Percentiles rank a stretch among this genome's conserved stretches.
phyloP scores from a whole-genome alignment of 2,797 vertebrate species.

The Poeciliopsis infans region DNA sequence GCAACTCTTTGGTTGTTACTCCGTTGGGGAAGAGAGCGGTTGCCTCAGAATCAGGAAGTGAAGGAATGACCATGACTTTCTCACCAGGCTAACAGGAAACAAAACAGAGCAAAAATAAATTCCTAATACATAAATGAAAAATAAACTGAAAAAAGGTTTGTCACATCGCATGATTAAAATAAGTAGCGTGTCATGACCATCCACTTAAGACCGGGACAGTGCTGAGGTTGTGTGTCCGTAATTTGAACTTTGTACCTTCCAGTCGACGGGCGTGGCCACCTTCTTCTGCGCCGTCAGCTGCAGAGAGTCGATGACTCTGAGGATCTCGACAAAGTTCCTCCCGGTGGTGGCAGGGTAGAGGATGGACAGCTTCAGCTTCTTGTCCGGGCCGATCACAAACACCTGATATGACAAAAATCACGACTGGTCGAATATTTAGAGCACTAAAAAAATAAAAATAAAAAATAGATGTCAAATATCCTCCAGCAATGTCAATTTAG shows the following conservation, averaged over 20 bases:
- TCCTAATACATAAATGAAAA: neutral
- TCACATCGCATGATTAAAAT: neutral
- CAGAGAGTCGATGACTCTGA: slow-evolving; percentile 92
- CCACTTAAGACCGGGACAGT: neutral
- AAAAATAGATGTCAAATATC: too few relatives aligned
- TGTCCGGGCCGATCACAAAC: slow-evolving; percentile 94
- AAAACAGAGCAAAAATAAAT: neutral
- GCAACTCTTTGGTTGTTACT: slow-evolving; percentile 89
- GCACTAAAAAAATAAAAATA: too few relatives aligned
- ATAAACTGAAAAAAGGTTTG: neutral
- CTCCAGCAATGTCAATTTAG: too few relatives aligned
- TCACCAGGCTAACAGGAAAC: slow-evolving; percentile 76
- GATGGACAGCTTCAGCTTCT: slow-evolving; percentile 96
- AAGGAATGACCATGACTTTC: slow-evolving; percentile 93
- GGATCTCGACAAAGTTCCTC: slow-evolving; percentile 94
- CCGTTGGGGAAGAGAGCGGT: slow-evolving; percentile 88
- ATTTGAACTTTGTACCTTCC: slow-evolving; percentile 85
- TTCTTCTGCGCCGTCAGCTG: slow-evolving; percentile 92
- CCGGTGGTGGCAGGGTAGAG: slow-evolving; percentile 97
- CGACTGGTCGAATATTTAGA: too few relatives aligned
- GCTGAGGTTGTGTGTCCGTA: neutral
- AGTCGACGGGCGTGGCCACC: slow-evolving; percentile 95
- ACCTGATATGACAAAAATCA: slow-evolving; percentile 60
- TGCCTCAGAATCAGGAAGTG: slow-evolving; percentile 88
- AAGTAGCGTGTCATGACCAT: neutral